A percentile compares a stretch with the other conserved stretches of the same genome.
Evolutionary conservation across 2,113 vertebrate species (phyloP).

Genomic region (Scartelaos histophorus): DNA sequence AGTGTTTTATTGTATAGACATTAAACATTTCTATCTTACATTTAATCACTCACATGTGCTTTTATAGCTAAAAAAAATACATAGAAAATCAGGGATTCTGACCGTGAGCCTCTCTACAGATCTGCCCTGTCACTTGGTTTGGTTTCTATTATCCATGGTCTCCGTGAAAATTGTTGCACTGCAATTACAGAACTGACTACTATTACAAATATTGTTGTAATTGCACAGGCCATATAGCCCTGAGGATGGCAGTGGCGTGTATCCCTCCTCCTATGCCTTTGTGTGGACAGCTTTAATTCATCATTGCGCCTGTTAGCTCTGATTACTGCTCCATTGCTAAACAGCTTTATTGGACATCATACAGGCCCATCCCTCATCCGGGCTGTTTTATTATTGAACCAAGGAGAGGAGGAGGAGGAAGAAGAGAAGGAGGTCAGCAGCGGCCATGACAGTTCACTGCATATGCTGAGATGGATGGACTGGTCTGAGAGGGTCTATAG

Average conservation of each 20-base stretch:
- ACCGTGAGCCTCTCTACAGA: no score
- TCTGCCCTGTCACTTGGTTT: no score
- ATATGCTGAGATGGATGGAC: constrained; percentile 4
- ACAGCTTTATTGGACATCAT: constrained; percentile 44
- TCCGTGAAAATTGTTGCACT: no score
- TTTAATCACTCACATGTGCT: no score
- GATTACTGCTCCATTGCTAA: constrained; percentile 44
- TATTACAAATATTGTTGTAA: not conserved
- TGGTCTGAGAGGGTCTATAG: not conserved
- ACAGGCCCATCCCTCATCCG: constrained; percentile 31
- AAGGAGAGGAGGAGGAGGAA: constrained; percentile 5
- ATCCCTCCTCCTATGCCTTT: constrained; percentile 8
- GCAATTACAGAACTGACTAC: no score
- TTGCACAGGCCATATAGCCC: not conserved
- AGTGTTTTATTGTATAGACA: no score
- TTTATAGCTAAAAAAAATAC: no score
- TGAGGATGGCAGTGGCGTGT: not conserved
- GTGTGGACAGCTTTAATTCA: constrained; percentile 27
- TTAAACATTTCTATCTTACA: no score
- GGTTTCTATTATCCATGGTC: no score
- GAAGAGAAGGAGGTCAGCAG: constrained; percentile 10
- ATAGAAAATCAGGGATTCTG: no score
- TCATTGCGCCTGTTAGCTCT: constrained; percentile 29
- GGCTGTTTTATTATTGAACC: constrained; percentile 19
- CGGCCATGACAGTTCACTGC: constrained; percentile 26